A percentile compares a stretch with the other conserved stretches of the same genome.
phyloP scores from a whole-genome alignment of 2,888 invertebrate genomes.

The Andrena hattorfiana region DNA sequence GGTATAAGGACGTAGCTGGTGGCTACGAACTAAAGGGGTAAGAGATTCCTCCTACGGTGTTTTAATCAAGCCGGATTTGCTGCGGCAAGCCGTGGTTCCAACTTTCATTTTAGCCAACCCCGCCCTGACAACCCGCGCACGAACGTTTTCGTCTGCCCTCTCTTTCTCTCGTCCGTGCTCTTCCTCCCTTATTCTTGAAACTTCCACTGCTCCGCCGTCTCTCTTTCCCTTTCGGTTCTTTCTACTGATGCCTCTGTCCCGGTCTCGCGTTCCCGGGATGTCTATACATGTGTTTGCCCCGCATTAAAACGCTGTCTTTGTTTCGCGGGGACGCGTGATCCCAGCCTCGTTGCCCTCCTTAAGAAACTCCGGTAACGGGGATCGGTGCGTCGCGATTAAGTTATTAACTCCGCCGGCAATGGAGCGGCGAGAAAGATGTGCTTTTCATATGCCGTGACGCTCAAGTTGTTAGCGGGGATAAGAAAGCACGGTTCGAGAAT shows the following conservation, averaged over 20 bases:
- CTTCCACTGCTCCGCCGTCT: constrained; percentile 30
- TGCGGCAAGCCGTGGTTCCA: constrained; percentile 84
- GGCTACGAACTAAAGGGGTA: constrained; percentile 78
- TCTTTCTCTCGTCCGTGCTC: constrained; percentile 36
- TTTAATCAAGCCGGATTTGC: constrained; percentile 85
- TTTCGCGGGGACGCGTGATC: constrained; percentile 66
- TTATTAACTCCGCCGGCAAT: constrained; percentile 52
- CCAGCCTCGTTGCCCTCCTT: constrained; percentile 57
- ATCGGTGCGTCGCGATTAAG: constrained; percentile 49
- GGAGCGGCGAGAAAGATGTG: constrained; percentile 23
- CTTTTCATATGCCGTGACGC: constrained; percentile 31
- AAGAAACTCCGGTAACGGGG: constrained; percentile 57
- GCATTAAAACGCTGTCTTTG: constrained; percentile 81
- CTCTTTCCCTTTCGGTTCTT: constrained; percentile 54
- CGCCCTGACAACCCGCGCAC: constrained; percentile 71
- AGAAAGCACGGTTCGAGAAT: background rate
- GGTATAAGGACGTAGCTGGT: constrained; percentile 68
- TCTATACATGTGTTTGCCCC: constrained; percentile 73
- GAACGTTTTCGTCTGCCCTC: constrained; percentile 72
- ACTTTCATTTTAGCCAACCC: constrained; percentile 84
- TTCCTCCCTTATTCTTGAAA: constrained; percentile 32
- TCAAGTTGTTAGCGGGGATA: constrained; percentile 1
- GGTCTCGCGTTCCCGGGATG: constrained; percentile 44
- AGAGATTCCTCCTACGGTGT: constrained; percentile 84
- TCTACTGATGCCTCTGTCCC: constrained; percentile 21